A percentile compares a stretch with the other conserved stretches of the same genome.
Conservation (phyloP, 2,113 vertebrate species). For the Scalopus aquaticus region DNA sequence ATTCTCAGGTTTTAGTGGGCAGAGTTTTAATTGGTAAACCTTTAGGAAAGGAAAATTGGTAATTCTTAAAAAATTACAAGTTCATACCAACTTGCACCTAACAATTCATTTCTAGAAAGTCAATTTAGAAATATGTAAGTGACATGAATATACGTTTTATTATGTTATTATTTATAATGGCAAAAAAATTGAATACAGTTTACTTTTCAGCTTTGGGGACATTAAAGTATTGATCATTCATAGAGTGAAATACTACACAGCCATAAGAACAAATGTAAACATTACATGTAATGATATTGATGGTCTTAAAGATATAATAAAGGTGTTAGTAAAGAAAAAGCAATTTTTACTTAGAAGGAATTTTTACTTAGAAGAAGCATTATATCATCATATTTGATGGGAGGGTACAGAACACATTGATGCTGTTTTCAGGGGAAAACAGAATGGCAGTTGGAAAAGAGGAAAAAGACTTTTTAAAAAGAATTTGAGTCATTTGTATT, state of each 20-base stretch:
- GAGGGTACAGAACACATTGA: background rate
- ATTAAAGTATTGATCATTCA: background rate
- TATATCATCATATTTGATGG: background rate
- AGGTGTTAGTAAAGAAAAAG: background rate
- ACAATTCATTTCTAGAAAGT: background rate
- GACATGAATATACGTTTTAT: background rate
- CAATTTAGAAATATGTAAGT: background rate
- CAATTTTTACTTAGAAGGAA: too few relatives aligned
- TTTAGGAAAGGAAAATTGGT: background rate
- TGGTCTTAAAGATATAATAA: background rate
- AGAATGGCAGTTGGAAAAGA: background rate
- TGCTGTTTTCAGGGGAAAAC: background rate
- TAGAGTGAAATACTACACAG: background rate
- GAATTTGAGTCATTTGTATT: constrained; percentile 4
- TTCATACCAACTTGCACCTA: background rate
- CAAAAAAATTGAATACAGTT: background rate
- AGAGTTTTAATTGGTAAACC: too few relatives aligned
- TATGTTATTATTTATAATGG: background rate
- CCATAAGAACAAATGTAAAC: background rate
- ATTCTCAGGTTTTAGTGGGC: too few relatives aligned
- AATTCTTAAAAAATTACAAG: background rate
- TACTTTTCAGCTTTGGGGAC: background rate
- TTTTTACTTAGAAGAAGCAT: background rate
- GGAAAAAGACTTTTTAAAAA: background rate
- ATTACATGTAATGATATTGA: background rate